Percentiles rank a stretch among this genome's conserved stretches.
Evolutionary conservation across 2,797 vertebrate genomes (phyloP).

Genomic region (Ficedula albicollis): DNA sequence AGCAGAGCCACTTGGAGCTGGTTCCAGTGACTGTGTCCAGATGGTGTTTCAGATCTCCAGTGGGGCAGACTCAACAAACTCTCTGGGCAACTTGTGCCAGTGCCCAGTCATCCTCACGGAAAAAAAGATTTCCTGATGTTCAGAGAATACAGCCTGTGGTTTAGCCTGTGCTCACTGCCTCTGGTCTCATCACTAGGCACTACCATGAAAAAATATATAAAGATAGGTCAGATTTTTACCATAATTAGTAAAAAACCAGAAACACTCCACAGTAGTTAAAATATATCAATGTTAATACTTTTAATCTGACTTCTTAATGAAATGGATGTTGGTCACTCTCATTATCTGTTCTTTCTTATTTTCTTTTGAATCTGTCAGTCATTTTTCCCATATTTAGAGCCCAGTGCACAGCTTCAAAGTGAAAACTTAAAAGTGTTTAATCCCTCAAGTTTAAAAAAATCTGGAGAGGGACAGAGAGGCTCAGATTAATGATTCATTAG

Average conservation of each 20-base stretch:
- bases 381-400: background rate
- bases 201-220: background rate
- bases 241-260: background rate
- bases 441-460: background rate
- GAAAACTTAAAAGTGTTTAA: background rate
- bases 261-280: background rate
- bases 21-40: background rate
- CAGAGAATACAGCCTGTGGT: background rate
- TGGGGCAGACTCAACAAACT: accelerated
- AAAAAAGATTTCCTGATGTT: background rate
- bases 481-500: background rate
- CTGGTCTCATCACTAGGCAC: background rate
- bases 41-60: accelerated
- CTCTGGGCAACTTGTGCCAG: background rate
- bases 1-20: background rate
- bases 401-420: background rate
- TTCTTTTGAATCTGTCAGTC: background rate
- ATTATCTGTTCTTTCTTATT: background rate
- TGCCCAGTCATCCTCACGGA: background rate
- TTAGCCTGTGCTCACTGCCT: background rate
- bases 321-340: background rate
- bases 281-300: background rate
- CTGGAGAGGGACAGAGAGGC: background rate
- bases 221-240: background rate
- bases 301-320: background rate